Evolutionary conservation across 2,888 invertebrate genomes (phyloP).

Genomic region (Acheta domesticus): DNA sequence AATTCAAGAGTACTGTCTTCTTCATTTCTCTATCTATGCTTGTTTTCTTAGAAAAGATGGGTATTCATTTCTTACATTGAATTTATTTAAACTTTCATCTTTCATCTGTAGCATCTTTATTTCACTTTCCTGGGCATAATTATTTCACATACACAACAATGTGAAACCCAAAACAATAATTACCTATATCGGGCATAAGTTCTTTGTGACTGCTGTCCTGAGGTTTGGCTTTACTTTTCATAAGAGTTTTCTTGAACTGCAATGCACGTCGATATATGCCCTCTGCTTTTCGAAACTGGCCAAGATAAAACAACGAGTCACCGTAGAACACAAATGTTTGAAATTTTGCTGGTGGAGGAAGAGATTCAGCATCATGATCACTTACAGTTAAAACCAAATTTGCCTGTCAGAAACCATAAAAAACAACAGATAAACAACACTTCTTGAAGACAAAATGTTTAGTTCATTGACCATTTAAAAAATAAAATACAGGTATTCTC

Average conservation of each 20-base stretch:
- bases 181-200: constrained; percentile 54
- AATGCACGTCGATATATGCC: constrained; percentile 62
- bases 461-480: background rate
- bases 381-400: constrained; percentile 61
- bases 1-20: too few relatives aligned
- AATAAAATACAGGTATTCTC: background rate
- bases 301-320: constrained; percentile 63
- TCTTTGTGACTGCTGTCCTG: constrained; percentile 52
- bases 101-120: too few relatives aligned
- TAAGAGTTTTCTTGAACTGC: constrained; percentile 61
- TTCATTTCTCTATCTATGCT: too few relatives aligned
- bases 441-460: constrained; percentile 18
- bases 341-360: constrained; percentile 61
- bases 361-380: constrained; percentile 62
- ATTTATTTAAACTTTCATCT: too few relatives aligned
- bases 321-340: constrained; percentile 67
- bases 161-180: background rate
- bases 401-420: constrained; percentile 52
- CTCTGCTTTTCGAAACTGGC: constrained; percentile 67
- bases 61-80: too few relatives aligned
- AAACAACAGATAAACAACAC: constrained; percentile 25
- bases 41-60: too few relatives aligned
- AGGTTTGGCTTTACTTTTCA: constrained; percentile 52
- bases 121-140: too few relatives aligned
- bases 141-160: too few relatives aligned